Evolutionary conservation across 1,140 invertebrate species (phyloP).

Genomic region (Drosophila subobscura): DNA sequence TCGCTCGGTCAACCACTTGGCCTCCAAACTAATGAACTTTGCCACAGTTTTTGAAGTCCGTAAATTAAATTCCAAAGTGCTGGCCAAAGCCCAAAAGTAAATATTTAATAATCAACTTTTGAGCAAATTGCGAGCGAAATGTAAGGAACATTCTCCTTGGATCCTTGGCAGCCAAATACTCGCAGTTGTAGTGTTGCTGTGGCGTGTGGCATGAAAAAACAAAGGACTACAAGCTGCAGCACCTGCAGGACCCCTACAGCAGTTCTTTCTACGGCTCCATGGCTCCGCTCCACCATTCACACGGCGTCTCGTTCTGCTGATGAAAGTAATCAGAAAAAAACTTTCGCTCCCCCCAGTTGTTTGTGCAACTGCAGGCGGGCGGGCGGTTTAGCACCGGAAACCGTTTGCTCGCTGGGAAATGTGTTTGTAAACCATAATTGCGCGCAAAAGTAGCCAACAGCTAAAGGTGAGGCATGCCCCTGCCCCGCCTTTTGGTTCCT

Average conservation of each 20-base stretch:
- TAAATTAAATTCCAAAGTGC: constrained; percentile 74
- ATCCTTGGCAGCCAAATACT: background rate
- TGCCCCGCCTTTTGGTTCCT: background rate
- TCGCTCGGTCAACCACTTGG: constrained; percentile 49
- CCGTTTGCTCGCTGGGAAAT: constrained; percentile 25
- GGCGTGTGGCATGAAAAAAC: constrained; percentile 16
- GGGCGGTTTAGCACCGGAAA: background rate
- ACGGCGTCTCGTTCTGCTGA: constrained; percentile 31
- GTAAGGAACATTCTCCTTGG: constrained; percentile 48
- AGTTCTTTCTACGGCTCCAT: too few relatives aligned
- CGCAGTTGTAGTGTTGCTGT: background rate
- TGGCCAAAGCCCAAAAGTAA: constrained; percentile 40
- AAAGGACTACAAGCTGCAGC: constrained; percentile 5
- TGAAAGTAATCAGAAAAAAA: constrained; percentile 75
- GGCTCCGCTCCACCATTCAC: background rate
- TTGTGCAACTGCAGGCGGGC: constrained; percentile 56
- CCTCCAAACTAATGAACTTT: constrained; percentile 66
- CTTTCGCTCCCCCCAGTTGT: constrained; percentile 46
- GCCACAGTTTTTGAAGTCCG: constrained; percentile 43
- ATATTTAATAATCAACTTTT: constrained; percentile 77
- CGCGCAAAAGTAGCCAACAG: constrained; percentile 65
- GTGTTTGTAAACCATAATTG: constrained; percentile 78
- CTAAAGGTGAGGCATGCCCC: constrained; percentile 27
- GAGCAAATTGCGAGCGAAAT: constrained; percentile 32
- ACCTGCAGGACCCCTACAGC: too few relatives aligned